Conservation (phyloP, 1,140 invertebrate genomes). For the Caenorhabditis inopinata region DNA sequence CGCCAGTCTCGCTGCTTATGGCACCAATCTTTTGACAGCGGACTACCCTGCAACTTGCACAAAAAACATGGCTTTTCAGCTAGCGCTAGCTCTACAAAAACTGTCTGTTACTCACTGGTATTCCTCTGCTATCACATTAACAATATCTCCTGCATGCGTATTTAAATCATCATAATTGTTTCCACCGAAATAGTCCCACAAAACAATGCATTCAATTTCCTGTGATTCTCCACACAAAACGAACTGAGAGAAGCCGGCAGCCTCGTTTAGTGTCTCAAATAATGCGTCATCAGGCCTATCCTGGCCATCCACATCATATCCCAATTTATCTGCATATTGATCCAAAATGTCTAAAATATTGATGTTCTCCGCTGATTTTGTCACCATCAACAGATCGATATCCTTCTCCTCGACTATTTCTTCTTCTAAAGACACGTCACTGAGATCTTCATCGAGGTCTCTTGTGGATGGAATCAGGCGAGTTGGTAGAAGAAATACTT, state of each 20-base stretch:
- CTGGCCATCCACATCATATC: background rate
- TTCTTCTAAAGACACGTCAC: constrained; percentile 20
- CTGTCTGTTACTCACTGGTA: constrained; percentile 33
- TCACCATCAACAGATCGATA: background rate
- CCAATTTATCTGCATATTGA: background rate
- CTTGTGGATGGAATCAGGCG: background rate
- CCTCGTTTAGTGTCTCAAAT: background rate
- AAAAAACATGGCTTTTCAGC: too few species aligned
- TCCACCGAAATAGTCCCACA: constrained; percentile 38
- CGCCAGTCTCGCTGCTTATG: too few species aligned
- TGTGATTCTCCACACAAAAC: background rate
- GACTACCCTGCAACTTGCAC: too few species aligned
- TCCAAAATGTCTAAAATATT: background rate
- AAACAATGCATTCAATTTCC: constrained; percentile 24
- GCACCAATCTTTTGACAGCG: too few species aligned
- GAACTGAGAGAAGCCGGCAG: background rate
- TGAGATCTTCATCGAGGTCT: background rate
- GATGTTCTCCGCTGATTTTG: too few species aligned
- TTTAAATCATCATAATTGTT: constrained; percentile 30
- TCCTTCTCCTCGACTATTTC: background rate
- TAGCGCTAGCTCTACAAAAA: too few species aligned
- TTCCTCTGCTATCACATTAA: constrained; percentile 35
- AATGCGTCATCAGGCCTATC: constrained; percentile 2
- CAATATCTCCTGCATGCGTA: constrained; percentile 20
- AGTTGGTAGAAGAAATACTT: background rate